Percentiles rank a stretch among this genome's conserved stretches.
Conservation (phyloP, 2,113 vertebrate genomes). For the Rhagologus leucostigma region DNA sequence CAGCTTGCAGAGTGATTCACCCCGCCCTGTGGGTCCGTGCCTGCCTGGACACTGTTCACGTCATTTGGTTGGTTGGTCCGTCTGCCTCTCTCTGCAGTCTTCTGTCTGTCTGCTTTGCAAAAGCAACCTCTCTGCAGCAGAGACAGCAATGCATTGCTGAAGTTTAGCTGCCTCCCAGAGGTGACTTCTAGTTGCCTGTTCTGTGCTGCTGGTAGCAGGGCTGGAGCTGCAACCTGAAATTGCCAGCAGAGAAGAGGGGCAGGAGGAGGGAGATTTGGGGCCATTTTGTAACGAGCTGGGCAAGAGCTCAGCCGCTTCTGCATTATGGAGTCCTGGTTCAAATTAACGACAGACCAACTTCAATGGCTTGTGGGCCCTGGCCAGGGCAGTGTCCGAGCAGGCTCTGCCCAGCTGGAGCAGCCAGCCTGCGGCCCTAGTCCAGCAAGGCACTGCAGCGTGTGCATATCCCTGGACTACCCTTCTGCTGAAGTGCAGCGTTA, state of each 20-base stretch:
- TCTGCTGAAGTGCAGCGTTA: accelerated
- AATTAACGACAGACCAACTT: background rate
- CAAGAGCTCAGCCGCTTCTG: background rate
- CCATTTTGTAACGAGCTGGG: background rate
- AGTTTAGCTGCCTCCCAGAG: constrained; percentile 57
- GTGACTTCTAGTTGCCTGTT: background rate
- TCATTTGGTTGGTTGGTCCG: background rate
- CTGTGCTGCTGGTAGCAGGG: background rate
- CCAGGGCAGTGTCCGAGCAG: background rate
- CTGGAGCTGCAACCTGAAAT: background rate
- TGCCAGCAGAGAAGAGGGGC: background rate
- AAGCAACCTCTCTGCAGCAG: background rate
- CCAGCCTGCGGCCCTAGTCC: background rate
- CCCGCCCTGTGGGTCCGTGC: background rate
- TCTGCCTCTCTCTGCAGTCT: background rate
- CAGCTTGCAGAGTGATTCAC: background rate
- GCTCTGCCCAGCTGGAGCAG: background rate
- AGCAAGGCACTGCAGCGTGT: background rate
- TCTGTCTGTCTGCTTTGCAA: background rate
- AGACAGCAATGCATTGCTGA: background rate
- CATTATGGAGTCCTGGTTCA: background rate
- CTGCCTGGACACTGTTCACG: accelerated
- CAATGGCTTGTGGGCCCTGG: background rate
- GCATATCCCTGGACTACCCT: background rate
- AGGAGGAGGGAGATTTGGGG: background rate